phyloP scores from a whole-genome alignment of 2,888 invertebrate genomes.

The Acrobasis repandana region DNA sequence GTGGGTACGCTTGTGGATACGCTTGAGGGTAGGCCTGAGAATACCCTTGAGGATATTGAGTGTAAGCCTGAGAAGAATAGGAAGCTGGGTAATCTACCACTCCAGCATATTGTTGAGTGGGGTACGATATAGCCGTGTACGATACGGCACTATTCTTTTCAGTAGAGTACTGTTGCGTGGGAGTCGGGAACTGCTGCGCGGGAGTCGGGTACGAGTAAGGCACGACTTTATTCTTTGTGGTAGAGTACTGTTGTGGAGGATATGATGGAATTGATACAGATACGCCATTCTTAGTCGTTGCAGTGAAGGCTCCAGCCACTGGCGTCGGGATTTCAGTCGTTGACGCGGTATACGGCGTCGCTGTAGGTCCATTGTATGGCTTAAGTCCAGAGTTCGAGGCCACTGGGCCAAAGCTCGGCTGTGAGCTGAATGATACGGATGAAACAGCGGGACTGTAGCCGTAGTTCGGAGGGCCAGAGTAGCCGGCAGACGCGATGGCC shows the following conservation, averaged over 20 bases:
- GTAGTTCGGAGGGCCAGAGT: conserved; percentile 39
- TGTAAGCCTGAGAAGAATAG: background rate
- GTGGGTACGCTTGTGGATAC: conserved; percentile 1
- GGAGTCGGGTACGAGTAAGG: background rate
- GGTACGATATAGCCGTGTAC: background rate
- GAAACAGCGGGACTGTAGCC: conserved; percentile 21
- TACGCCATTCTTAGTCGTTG: conserved; percentile 3
- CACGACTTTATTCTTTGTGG: background rate
- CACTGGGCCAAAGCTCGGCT: conserved; percentile 3
- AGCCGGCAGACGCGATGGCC: conserved; percentile 74
- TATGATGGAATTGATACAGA: conserved; percentile 5
- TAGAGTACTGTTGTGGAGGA: conserved; percentile 2
- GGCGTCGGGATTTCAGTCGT: background rate
- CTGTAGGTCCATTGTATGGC: background rate
- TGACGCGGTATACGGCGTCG: background rate
- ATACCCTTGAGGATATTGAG: conserved; percentile 4
- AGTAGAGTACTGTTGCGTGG: no score
- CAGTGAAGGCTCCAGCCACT: conserved; percentile 7
- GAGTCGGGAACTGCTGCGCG: no score
- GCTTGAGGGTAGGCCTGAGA: conserved; percentile 1
- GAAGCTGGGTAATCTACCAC: conserved; percentile 10
- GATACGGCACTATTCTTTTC: no score
- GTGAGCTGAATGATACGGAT: background rate
- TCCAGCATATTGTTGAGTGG: conserved; percentile 7
- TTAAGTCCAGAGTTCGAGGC: conserved; percentile 10